phyloP scores from a whole-genome alignment of 2,797 vertebrate genomes.

The Acanthornis magna region DNA sequence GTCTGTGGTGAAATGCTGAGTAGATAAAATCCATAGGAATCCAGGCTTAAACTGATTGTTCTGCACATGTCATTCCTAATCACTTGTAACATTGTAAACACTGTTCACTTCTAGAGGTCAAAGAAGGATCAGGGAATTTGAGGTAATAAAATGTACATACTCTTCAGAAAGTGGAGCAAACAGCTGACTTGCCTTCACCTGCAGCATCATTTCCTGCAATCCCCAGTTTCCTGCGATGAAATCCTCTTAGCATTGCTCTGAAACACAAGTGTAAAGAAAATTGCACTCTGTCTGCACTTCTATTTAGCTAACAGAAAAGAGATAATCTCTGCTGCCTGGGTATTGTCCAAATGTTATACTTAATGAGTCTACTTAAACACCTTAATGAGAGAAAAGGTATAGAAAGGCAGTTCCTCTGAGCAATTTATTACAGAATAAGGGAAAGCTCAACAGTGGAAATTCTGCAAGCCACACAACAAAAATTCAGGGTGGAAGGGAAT shows the following conservation, averaged over 20 bases:
- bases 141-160: neutral
- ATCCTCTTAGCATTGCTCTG: neutral
- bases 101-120: neutral
- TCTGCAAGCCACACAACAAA: neutral
- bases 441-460: neutral
- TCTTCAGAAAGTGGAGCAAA: neutral
- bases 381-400: neutral
- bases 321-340: neutral
- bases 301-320: neutral
- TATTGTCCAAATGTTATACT: neutral
- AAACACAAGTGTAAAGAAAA: constrained; percentile 6
- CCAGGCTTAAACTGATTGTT: neutral
- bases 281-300: neutral
- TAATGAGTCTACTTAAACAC: neutral
- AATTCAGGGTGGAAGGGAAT: neutral
- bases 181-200: neutral
- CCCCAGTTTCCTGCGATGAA: neutral
- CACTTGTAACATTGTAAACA: neutral
- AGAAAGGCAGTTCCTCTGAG: neutral
- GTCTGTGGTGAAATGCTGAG: neutral
- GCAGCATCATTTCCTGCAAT: neutral
- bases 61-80: neutral
- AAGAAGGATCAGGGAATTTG: neutral
- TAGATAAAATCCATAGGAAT: neutral
- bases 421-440: neutral